Conservation (phyloP, 2,113 vertebrate species). For the Hippocampus comes region DNA sequence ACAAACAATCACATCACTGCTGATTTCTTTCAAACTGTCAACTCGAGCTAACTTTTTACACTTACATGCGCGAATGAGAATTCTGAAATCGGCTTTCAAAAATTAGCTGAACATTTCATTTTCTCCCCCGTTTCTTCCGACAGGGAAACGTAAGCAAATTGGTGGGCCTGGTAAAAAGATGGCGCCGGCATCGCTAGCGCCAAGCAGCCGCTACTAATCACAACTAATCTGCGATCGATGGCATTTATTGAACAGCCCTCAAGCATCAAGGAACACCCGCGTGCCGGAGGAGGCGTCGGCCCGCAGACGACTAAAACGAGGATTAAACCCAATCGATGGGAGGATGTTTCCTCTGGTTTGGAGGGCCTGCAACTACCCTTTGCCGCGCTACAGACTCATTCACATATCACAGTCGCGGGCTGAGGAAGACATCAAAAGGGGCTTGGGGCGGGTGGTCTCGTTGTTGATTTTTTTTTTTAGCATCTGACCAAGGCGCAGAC, state of each 20-base stretch:
- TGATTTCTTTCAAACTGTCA: too few species aligned
- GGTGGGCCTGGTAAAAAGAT: background rate
- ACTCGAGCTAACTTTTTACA: too few species aligned
- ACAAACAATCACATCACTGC: too few species aligned
- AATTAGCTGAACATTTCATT: background rate
- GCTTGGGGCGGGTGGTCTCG: too few species aligned
- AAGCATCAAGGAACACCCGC: slow-evolving; percentile 19
- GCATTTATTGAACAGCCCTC: slow-evolving; percentile 26
- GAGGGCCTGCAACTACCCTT: background rate
- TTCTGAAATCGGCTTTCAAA: too few species aligned
- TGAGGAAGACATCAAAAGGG: slow-evolving; percentile 47
- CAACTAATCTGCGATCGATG: slow-evolving; percentile 44
- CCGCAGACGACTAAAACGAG: slow-evolving; percentile 15
- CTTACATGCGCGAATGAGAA: too few species aligned
- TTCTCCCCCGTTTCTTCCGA: background rate
- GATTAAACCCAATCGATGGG: slow-evolving; percentile 46
- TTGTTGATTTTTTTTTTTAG: too few species aligned
- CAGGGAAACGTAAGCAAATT: background rate
- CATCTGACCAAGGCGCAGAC: too few species aligned
- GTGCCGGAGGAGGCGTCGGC: slow-evolving; percentile 37
- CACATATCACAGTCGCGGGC: slow-evolving; percentile 12
- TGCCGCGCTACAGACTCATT: too few species aligned
- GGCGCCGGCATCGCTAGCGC: too few species aligned
- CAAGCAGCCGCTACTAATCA: slow-evolving; percentile 23
- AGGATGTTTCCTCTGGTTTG: slow-evolving; percentile 35